Base-by-base conservation (phyloP, 2,797 vertebrate genomes). In the Enteromius afrohamiltoni region DNA sequence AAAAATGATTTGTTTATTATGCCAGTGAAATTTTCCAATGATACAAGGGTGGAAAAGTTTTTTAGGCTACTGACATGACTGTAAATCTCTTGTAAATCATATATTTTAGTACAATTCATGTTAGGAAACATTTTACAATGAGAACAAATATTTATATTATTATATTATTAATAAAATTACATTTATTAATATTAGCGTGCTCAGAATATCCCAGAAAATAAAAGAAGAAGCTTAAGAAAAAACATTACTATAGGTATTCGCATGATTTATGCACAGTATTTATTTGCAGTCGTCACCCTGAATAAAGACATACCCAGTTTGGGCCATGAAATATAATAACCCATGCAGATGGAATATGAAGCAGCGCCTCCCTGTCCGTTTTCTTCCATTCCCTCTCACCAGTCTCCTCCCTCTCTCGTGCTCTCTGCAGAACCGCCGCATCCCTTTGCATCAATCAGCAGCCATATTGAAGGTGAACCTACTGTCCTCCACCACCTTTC, bases 361-460 rank as follows among this genome's bases (percentile, higher is more conserved):
- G 79, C 68, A 26, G 47, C 19, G 21, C 84, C 87, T 86, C 37
- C 37, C 73, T 68, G 13, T 67, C 29, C 45, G 1, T 37, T 23
- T 73, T 49, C 55, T 64, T 55, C 29, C 40, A 19, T 49, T 83
- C 60, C 31, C 71, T 76, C 64, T 62, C 73, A 60, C 49, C 91
- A 90, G 88, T 92, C 91, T 92, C 92, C 92, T 76, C 73, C 79
- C 73, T 80, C 77, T 76, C 49, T 49, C 19, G 16, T 2, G 16
- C 64, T 73, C 83, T 92, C 92, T 92, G 93, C 92, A 94, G 91
- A 90, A 94, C 94, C 95, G 95, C 93, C 93, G 95, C 96, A 96
- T 96, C 96, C 94, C 95, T 94, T 94, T 91, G 94, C 95, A 96
- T 96, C 96, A 96, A 95, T 96, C 96, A 95, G 95, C 96, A 95